Percentiles rank a stretch among this genome's conserved stretches.
Conservation (phyloP, 2,797 vertebrate species). For the Glyptemys insculpta region DNA sequence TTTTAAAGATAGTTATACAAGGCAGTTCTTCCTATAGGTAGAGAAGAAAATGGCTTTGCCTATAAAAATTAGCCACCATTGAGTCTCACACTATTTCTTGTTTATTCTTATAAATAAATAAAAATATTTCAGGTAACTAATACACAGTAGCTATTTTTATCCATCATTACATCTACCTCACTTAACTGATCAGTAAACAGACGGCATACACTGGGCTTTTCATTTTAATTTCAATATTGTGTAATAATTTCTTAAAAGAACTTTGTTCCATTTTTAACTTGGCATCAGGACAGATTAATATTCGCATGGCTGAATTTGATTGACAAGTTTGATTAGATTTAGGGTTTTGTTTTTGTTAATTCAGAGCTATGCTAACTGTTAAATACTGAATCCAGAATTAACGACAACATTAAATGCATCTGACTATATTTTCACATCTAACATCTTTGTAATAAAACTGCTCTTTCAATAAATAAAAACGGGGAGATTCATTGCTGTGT, state of each 20-base stretch:
- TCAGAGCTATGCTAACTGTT: not conserved
- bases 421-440: slow-evolving; percentile 19
- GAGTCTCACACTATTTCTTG: not conserved
- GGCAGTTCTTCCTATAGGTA: not conserved
- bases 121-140: not conserved
- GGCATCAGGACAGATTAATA: not conserved
- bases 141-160: not conserved
- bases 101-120: not conserved
- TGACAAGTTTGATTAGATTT: not conserved
- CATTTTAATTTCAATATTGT: not conserved
- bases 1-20: not conserved
- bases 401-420: not conserved
- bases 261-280: not conserved
- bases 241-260: not conserved
- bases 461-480: slow-evolving; percentile 22
- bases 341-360: not conserved
- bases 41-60: not conserved
- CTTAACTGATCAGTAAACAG: not conserved
- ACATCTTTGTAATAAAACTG: slow-evolving; percentile 7
- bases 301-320: not conserved
- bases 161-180: not conserved
- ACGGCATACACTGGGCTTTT: accelerated
- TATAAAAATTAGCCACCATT: not conserved
- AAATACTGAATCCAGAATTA: not conserved
- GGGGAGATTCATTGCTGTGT: not conserved